These are phyloP conservation scores for roundworm (Caenorhabditis elegans) DNA, from an alignment of 1,140 invertebrate genomes.

Conservation along the genomic window DNA sequence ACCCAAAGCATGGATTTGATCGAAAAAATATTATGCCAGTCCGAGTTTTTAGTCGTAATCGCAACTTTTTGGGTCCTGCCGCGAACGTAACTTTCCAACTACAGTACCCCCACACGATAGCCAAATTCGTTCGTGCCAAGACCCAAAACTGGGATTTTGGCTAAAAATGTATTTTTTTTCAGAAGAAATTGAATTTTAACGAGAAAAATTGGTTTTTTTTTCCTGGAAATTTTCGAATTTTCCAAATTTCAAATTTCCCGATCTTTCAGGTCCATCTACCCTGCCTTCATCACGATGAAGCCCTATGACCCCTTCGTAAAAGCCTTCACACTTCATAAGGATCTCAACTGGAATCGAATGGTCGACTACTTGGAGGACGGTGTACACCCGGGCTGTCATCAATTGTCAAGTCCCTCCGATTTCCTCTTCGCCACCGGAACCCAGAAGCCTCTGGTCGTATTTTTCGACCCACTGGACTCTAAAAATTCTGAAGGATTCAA, in stretches of 20 bases:
- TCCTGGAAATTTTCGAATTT: background rate
- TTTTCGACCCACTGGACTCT: background rate
- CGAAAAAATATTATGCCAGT: no score
- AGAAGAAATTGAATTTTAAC: background rate
- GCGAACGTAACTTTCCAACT: no score
- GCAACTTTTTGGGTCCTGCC: no score
- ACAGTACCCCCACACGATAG: no score
- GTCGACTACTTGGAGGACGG: background rate
- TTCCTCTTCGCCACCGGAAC: background rate
- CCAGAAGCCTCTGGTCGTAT: background rate
- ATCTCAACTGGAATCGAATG: constrained; percentile 10
- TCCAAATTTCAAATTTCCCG: background rate
- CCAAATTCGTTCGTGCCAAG: no score
- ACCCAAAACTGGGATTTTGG: no score
- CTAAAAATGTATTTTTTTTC: no score
- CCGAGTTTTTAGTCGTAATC: no score
- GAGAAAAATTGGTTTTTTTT: background rate
- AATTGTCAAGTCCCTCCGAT: background rate
- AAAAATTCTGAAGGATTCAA: background rate
- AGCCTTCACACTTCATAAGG: constrained; percentile 19
- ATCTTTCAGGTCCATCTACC: background rate
- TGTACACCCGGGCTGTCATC: background rate
- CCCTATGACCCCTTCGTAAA: background rate
- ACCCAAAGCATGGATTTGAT: no score
- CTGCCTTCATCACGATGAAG: constrained; percentile 18